phyloP scores from a whole-genome alignment of 1,140 invertebrate genomes.

The Drosophila punjabiensis region DNA sequence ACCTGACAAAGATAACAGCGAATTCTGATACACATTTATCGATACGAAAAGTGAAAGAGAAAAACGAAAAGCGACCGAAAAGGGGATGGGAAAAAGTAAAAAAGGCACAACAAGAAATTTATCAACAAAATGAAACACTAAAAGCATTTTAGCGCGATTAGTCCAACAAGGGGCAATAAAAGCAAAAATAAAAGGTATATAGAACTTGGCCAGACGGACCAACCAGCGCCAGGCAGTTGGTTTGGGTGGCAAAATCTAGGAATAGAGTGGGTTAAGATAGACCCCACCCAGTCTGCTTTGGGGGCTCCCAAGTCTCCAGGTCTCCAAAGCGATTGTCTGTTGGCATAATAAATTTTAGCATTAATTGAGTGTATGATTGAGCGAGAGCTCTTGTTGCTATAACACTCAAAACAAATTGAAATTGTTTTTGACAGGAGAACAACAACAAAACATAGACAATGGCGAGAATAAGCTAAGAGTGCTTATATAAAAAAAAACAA shows the following conservation, averaged over 20 bases:
- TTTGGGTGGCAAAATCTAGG: not conserved
- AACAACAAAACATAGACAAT: not conserved
- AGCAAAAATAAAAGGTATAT: constrained; percentile 14
- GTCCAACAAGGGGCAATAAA: constrained; percentile 30
- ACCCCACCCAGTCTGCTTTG: constrained; percentile 21
- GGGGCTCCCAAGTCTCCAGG: constrained; percentile 15
- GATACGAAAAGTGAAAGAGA: constrained; percentile 23
- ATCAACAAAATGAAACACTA: constrained; percentile 58
- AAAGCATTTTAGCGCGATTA: constrained; percentile 73
- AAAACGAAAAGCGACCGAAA: not conserved
- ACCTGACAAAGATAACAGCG: constrained; percentile 33
- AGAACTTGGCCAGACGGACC: constrained; percentile 32
- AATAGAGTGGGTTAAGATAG: constrained; percentile 19
- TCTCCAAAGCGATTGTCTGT: constrained; percentile 27
- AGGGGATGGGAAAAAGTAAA: not conserved
- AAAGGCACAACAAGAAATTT: constrained; percentile 35
- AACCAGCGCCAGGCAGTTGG: not conserved
- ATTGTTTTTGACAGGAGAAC: not conserved
- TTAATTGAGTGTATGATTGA: constrained; percentile 56
- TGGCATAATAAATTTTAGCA: constrained; percentile 52
- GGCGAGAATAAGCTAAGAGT: not conserved
- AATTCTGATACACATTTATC: constrained; percentile 47
- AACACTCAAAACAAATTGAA: constrained; percentile 1
- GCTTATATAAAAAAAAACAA: not conserved
- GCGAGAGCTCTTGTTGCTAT: constrained; percentile 21